Evolutionary conservation across 1,140 invertebrate genomes (phyloP), one percentile per base, ranked within the genome.

Genomic region (Micrasema minimum): DNA sequence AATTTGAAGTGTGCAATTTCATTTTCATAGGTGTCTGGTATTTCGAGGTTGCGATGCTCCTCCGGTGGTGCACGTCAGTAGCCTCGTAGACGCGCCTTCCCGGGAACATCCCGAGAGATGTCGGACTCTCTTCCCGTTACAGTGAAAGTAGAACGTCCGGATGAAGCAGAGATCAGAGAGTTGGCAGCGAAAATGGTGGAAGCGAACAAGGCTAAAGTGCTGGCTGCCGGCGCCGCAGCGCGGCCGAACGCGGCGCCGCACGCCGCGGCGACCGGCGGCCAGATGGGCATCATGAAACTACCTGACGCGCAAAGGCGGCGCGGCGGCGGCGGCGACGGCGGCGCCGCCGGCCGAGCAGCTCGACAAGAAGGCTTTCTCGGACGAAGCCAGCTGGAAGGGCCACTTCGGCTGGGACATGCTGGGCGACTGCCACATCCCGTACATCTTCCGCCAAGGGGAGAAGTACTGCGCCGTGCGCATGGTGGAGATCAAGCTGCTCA

Each of bases 391-490:
- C 74, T 87, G 89, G 78, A 90, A 91, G 78, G 94, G 95, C 20
- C 88, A 91, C 76, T 97, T 97, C 82, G 94, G 94, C 26, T 97
- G 96, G 96, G 89, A 90, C 22, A 91, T 89, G 64, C 88, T 96
- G 51, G 94, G 93, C 46, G 92, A 92, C 76, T 89, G 89, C 69
- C 90, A 92, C 80, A 92, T 98, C 77, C 96, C 96, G 1, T 96
- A 92, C 77, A 93, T 98, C 64, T 90, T 92, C 75, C 88, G 96
- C 10, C 88, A 88, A 11, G 88, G 89, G 50, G 93, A 96, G 77
- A 93, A 94, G 79, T 97, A 94, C 80, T 94, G 94, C 79, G 91
- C 95, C 12, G 95, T 97, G 43, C 87, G 94, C 37, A 96, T 97
- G 87, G 91, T 96, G 46, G 96, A 98, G 81, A 88, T 90, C 75